Percentiles rank a stretch among this genome's conserved stretches.
Conservation (phyloP, 2,797 vertebrate genomes). For the Anabacerthia variegaticeps region DNA sequence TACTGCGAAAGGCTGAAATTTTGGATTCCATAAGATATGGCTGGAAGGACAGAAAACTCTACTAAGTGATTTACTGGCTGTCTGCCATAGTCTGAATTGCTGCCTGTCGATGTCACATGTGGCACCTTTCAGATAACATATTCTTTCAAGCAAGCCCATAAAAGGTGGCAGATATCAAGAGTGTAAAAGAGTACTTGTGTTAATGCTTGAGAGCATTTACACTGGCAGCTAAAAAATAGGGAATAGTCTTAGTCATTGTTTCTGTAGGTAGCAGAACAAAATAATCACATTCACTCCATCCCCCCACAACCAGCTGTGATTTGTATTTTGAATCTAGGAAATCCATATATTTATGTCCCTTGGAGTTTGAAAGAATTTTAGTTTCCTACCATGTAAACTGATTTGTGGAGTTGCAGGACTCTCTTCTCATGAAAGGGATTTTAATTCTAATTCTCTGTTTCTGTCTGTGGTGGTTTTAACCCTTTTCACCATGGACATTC, state of each 20-base stretch:
- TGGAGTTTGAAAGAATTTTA: not conserved
- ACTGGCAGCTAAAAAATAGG: not conserved
- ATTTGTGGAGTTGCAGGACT: not conserved
- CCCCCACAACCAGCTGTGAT: not conserved
- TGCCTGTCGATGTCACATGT: constrained; percentile 38
- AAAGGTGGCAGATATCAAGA: not conserved
- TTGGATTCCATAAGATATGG: not conserved
- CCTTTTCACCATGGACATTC: not conserved
- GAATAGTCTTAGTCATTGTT: not conserved
- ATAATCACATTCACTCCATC: not conserved
- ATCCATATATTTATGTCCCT: not conserved
- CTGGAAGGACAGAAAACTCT: not conserved
- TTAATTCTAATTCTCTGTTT: not conserved
- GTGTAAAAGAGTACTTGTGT: not conserved
- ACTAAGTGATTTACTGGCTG: constrained; percentile 53
- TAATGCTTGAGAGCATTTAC: not conserved
- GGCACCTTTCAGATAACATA: constrained; percentile 45
- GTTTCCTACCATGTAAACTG: not conserved
- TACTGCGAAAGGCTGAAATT: not conserved
- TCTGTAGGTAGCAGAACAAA: not conserved
- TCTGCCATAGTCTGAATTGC: constrained; percentile 18
- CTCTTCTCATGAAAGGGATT: not conserved
- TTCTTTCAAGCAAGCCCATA: constrained; percentile 33
- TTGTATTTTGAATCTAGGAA: not conserved
- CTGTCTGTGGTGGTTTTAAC: not conserved